Percentiles rank a stretch among this genome's conserved stretches.
phyloP scores from a whole-genome alignment of 2,113 vertebrate genomes.

The Hiodon alosoides region DNA sequence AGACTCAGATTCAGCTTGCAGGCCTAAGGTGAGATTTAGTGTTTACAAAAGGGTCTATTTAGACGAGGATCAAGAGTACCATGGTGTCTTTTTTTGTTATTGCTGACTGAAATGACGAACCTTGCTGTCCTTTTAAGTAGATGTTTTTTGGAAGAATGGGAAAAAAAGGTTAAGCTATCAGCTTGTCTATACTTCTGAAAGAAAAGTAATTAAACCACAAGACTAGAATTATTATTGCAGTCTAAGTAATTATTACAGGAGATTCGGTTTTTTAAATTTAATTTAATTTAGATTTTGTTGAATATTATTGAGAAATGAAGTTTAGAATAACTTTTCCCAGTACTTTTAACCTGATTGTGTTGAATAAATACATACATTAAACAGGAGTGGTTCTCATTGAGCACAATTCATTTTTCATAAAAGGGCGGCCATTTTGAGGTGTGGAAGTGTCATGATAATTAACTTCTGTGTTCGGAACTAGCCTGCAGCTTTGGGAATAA shows the following conservation, averaged over 20 bases:
- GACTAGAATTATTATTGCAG: background rate
- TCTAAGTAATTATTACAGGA: too few relatives aligned
- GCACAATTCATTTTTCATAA: too few relatives aligned
- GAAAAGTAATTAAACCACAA: background rate
- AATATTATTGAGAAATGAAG: too few relatives aligned
- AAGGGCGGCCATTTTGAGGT: too few relatives aligned
- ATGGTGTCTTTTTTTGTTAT: background rate
- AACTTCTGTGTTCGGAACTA: background rate
- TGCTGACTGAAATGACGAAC: background rate
- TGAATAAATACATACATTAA: too few relatives aligned
- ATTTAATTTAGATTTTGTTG: too few relatives aligned
- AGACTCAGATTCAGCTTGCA: background rate
- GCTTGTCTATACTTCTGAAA: background rate
- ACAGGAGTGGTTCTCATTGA: too few relatives aligned
- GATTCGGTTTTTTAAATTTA: too few relatives aligned
- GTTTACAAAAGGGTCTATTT: slow-evolving; percentile 11
- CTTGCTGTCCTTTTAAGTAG: background rate
- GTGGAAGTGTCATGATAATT: background rate
- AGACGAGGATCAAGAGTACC: slow-evolving; percentile 7
- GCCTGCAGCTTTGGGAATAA: background rate
- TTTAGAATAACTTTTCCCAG: too few relatives aligned
- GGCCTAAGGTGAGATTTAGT: background rate
- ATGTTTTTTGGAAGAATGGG: background rate
- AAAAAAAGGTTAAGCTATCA: background rate
- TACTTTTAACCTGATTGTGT: too few relatives aligned